phyloP scores from a whole-genome alignment of 2,113 vertebrate genomes.

The Hyperopisus bebe region DNA sequence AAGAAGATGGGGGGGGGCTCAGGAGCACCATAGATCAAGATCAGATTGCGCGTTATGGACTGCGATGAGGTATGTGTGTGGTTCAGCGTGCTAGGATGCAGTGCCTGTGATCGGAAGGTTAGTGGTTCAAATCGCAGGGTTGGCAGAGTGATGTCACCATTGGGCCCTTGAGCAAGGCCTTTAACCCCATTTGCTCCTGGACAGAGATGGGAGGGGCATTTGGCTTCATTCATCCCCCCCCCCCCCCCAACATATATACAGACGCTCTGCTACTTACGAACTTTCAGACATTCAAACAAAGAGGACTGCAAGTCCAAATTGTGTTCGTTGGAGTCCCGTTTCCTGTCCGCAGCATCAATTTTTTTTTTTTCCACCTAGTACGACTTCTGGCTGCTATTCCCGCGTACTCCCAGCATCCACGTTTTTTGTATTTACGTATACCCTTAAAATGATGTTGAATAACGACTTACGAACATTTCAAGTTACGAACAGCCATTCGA shows the following conservation, averaged over 20 bases:
- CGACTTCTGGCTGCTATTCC: too few species aligned
- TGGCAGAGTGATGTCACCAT: not conserved
- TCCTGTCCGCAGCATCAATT: too few species aligned
- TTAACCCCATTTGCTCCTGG: not conserved
- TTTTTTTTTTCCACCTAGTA: too few species aligned
- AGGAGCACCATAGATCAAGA: not conserved
- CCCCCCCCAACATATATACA: not conserved
- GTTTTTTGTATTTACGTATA: too few species aligned
- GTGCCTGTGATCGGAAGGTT: not conserved
- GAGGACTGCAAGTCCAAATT: too few species aligned
- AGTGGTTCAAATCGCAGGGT: not conserved
- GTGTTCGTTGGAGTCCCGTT: too few species aligned
- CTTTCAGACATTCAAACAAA: too few species aligned
- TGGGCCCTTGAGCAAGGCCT: not conserved
- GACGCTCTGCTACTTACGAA: too few species aligned
- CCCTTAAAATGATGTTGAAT: too few species aligned
- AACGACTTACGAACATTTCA: too few species aligned
- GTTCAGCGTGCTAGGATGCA: not conserved
- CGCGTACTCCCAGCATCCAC: too few species aligned
- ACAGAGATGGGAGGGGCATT: not conserved
- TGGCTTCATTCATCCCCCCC: not conserved
- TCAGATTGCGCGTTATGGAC: not conserved
- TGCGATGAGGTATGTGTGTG: not conserved
- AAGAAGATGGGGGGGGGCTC: not conserved
- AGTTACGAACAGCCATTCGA: too few species aligned